Evolutionary conservation across 2,797 vertebrate genomes (phyloP).

Genomic region (Antrozous pallidus): DNA sequence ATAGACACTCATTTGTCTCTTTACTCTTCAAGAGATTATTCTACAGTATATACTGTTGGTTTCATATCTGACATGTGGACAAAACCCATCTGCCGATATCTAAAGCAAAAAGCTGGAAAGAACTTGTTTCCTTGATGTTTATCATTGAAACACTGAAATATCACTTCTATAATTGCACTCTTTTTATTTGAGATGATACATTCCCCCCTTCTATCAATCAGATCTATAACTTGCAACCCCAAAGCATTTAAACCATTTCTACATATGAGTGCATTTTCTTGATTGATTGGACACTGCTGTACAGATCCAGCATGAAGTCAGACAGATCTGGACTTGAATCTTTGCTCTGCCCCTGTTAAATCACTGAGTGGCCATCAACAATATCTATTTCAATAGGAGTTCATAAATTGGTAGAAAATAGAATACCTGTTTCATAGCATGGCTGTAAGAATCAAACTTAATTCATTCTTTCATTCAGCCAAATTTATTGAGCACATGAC

Average conservation of each 20-base stretch:
- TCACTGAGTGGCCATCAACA: neutral
- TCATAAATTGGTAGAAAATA: neutral
- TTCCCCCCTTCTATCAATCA: neutral
- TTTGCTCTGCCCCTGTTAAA: neutral
- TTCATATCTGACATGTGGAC: neutral
- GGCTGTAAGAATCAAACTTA: neutral
- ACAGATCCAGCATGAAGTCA: neutral
- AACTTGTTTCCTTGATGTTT: neutral
- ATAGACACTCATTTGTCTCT: neutral
- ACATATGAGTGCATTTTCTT: neutral
- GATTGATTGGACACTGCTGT: neutral
- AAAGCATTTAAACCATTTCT: neutral
- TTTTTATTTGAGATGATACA: neutral
- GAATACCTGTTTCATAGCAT: neutral
- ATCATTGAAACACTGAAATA: neutral
- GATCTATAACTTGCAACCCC: neutral
- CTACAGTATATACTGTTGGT: neutral
- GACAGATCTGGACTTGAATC: neutral
- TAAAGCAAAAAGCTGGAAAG: neutral
- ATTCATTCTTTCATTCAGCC: neutral
- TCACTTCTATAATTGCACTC: neutral
- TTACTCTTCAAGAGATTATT: neutral
- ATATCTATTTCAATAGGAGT: neutral
- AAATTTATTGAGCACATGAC: neutral
- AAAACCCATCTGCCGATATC: neutral